These are phyloP conservation scores for Podargus strigoides DNA, from an alignment of 2,797 vertebrate species.

Conservation along the genomic window DNA sequence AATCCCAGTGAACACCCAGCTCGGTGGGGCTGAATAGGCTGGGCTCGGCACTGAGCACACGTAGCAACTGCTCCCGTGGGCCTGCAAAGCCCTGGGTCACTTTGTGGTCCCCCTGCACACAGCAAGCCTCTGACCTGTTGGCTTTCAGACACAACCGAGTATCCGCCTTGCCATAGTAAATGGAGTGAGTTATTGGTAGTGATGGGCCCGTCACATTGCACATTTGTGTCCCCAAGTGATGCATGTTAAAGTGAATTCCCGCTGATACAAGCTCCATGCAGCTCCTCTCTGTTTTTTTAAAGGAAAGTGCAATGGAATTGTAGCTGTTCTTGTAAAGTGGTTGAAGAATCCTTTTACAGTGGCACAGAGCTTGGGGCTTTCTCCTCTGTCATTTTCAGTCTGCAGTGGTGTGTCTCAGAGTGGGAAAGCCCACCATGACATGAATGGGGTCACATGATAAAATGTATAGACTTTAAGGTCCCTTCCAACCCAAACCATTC, in stretches of 20 bases:
- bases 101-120: no score
- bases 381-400: not conserved
- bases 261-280: no score
- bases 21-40: not conserved
- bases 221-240: no score
- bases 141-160: no score
- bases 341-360: not conserved
- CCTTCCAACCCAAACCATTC: no score
- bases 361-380: not conserved
- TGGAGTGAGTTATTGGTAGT: no score
- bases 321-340: not conserved
- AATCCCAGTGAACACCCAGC: fast-evolving
- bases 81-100: not conserved
- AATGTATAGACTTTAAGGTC: not conserved
- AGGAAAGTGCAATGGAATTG: not conserved
- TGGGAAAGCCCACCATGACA: fast-evolving
- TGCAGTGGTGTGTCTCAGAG: not conserved
- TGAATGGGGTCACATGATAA: not conserved
- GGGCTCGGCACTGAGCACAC: fast-evolving
- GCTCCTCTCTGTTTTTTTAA: no score
- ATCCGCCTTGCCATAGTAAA: no score
- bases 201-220: no score
- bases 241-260: no score
- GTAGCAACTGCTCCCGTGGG: fast-evolving
- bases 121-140: no score